Conservation (phyloP, 2,888 invertebrate genomes). For the Drosophila algonquin region DNA sequence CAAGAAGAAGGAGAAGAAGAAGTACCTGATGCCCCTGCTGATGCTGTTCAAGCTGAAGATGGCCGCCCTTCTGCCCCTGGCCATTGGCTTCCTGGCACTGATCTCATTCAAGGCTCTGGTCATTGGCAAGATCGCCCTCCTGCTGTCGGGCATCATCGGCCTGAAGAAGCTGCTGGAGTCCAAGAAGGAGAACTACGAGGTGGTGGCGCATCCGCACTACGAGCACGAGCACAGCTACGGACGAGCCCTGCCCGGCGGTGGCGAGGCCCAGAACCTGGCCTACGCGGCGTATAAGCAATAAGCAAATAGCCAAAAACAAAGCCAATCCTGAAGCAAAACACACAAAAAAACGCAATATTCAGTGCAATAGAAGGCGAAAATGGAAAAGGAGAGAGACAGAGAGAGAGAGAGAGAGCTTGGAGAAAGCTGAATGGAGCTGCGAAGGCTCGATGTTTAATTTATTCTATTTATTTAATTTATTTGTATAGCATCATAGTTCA, state of each 20-base stretch:
- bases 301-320: conserved; percentile 42
- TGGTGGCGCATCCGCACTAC: conserved; percentile 89
- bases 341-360: conserved; percentile 35
- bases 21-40: conserved; percentile 90
- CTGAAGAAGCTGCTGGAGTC: conserved; percentile 90
- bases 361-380: conserved; percentile 73
- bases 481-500: conserved; percentile 70
- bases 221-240: conserved; percentile 87
- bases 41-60: conserved; percentile 91
- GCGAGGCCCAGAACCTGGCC: conserved; percentile 88
- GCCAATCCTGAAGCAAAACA: conserved; percentile 5
- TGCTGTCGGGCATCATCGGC: conserved; percentile 90
- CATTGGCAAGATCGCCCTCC: conserved; percentile 92
- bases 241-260: conserved; percentile 85
- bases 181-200: conserved; percentile 91
- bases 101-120: conserved; percentile 93
- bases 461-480: conserved; percentile 79
- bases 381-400: conserved; percentile 26
- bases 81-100: conserved; percentile 90
- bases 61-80: conserved; percentile 90
- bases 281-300: conserved; percentile 86
- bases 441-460: conserved; percentile 65
- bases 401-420: conserved; percentile 23
- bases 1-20: conserved; percentile 91
- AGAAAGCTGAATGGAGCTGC: conserved; percentile 17